Conservation (phyloP, 1,140 invertebrate genomes). For the Arion vulgaris region DNA sequence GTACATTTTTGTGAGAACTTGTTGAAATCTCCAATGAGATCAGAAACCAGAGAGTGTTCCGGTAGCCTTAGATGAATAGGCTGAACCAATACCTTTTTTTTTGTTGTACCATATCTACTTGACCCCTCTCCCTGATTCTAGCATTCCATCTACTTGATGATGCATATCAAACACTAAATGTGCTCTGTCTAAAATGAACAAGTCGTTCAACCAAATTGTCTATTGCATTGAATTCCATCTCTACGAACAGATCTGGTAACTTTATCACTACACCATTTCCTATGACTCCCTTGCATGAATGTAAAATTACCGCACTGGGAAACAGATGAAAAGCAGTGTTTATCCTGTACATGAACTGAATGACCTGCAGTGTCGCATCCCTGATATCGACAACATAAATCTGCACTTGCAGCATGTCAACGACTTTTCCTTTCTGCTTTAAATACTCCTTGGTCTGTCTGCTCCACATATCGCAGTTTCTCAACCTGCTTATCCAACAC, state of each 20-base stretch:
- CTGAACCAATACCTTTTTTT: constrained; percentile 95
- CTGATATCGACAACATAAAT: constrained; percentile 74
- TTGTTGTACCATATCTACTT: constrained; percentile 95
- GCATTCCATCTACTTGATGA: constrained; percentile 74
- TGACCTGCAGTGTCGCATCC: constrained; percentile 99
- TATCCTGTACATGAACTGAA: constrained; percentile 95
- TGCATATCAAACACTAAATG: constrained; percentile 81
- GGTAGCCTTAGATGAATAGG: constrained; percentile 93
- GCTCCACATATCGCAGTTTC: too few relatives aligned
- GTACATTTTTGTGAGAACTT: constrained; percentile 87
- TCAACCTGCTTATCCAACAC: too few relatives aligned
- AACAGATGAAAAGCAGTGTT: constrained; percentile 97
- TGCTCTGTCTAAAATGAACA: constrained; percentile 93
- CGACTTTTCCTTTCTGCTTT: too few relatives aligned
- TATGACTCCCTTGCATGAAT: constrained; percentile 89
- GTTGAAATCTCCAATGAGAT: constrained; percentile 92
- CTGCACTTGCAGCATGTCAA: too few relatives aligned
- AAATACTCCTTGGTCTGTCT: too few relatives aligned
- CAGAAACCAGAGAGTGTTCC: constrained; percentile 80
- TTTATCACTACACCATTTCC: constrained; percentile 99
- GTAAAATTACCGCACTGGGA: constrained; percentile 96
- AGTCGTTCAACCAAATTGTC: constrained; percentile 87
- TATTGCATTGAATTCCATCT: constrained; percentile 89
- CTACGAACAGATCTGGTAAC: constrained; percentile 94
- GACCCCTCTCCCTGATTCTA: constrained; percentile 85